phyloP scores from a whole-genome alignment of 2,797 vertebrate species.

The Platyrinchus mystaceus region DNA sequence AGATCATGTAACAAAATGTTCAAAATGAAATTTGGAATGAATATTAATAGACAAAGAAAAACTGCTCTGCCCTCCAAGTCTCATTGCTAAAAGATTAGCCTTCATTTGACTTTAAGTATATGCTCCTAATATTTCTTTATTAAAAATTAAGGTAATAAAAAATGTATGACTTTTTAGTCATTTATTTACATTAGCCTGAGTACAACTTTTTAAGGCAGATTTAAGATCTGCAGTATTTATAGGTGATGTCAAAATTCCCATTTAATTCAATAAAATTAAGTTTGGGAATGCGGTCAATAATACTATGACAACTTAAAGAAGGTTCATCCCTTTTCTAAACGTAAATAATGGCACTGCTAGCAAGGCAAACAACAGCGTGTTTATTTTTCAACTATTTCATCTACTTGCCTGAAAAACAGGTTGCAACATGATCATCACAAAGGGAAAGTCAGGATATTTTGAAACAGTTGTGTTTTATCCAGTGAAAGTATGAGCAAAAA shows the following conservation, averaged over 20 bases:
- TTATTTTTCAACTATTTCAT: constrained; percentile 59
- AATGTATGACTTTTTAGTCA: neutral
- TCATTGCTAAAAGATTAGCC: neutral
- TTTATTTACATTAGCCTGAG: neutral
- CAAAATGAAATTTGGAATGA: neutral
- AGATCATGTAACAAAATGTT: neutral
- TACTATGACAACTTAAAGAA: neutral
- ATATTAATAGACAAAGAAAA: neutral
- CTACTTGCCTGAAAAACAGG: constrained; percentile 37
- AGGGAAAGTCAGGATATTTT: constrained; percentile 15
- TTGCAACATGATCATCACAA: constrained; percentile 14
- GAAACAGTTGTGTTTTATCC: constrained; percentile 35
- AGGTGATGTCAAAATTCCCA: neutral
- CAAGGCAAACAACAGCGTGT: neutral
- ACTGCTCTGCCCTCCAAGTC: neutral
- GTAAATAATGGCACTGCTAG: neutral
- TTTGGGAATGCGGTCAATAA: neutral
- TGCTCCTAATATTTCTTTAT: neutral
- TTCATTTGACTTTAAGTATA: neutral
- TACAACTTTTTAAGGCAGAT: neutral
- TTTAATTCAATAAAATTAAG: neutral
- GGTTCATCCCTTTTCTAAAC: neutral
- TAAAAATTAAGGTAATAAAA: neutral
- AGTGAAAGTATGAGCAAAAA: constrained; percentile 10
- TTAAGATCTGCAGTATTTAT: neutral